Evolutionary conservation across 2,888 invertebrate genomes (phyloP).

Genomic region (Portevinia maculata): DNA sequence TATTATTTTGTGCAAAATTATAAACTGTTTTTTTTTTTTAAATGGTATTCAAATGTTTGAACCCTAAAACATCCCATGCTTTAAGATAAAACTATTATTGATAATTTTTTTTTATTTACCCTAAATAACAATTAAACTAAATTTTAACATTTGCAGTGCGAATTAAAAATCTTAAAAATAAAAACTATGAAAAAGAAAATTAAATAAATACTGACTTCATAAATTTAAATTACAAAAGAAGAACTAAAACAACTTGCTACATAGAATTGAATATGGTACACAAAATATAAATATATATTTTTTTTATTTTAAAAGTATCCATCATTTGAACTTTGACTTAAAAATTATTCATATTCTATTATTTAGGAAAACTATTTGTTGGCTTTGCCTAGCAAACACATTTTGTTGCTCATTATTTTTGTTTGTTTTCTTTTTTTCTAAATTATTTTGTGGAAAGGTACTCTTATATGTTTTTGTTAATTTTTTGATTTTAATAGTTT

Average conservation of each 20-base stretch:
- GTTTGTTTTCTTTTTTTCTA: slow-evolving; percentile 1
- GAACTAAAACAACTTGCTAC: slow-evolving; percentile 6
- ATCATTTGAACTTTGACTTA: not conserved
- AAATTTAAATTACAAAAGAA: slow-evolving; percentile 36
- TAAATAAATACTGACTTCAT: slow-evolving; percentile 64
- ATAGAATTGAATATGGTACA: slow-evolving; percentile 28
- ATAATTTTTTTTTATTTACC: not conserved
- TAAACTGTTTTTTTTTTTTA: not conserved
- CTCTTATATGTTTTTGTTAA: slow-evolving; percentile 1
- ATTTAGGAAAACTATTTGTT: slow-evolving; percentile 1
- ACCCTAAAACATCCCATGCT: slow-evolving; percentile 6
- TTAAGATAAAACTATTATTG: slow-evolving; percentile 6
- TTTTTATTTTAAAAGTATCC: slow-evolving; percentile 15
- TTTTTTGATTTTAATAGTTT: slow-evolving; percentile 21
- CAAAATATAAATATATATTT: slow-evolving; percentile 4
- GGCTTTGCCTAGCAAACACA: slow-evolving; percentile 8
- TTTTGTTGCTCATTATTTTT: not conserved
- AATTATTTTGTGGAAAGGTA: slow-evolving; percentile 28
- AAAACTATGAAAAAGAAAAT: slow-evolving; percentile 17
- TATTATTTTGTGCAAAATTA: slow-evolving; percentile 13
- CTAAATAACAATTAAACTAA: not conserved
- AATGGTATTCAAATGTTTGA: slow-evolving; percentile 5
- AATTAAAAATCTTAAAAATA: slow-evolving; percentile 2
- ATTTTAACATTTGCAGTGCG: not conserved
- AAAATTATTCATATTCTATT: not conserved